Percentiles rank a stretch among this genome's conserved stretches.
These are phyloP conservation scores for Megaceryle torquata DNA, from an alignment of 2,113 vertebrate species.

Conservation along the genomic window DNA sequence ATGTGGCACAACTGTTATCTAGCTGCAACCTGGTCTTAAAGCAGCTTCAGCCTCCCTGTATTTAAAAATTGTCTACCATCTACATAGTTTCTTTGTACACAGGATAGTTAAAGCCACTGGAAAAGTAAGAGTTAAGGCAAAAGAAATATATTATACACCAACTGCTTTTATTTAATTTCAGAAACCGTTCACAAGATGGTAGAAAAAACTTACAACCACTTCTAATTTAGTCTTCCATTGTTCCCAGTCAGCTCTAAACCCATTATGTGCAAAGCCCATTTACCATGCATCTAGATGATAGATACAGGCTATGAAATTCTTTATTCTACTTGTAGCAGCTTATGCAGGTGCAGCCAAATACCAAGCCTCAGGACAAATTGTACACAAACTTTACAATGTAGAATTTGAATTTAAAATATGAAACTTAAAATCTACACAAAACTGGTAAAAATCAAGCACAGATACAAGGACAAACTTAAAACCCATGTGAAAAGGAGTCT, in stretches of 20 bases:
- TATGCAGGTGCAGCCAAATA: conserved; percentile 87
- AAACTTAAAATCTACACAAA: conserved; percentile 87
- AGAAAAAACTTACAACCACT: conserved; percentile 76
- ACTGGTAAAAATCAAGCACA: conserved; percentile 90
- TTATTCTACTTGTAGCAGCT: conserved; percentile 86
- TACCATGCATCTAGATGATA: conserved; percentile 90
- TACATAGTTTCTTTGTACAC: not conserved
- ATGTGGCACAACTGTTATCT: not conserved
- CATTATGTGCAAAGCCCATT: conserved; percentile 79
- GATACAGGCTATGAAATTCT: conserved; percentile 85
- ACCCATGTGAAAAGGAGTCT: conserved; percentile 77
- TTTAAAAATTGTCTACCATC: not conserved
- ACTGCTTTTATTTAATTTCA: conserved; percentile 80
- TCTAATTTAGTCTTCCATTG: conserved; percentile 73
- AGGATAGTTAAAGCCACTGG: conserved; percentile 46
- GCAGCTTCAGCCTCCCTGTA: not conserved
- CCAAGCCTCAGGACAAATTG: conserved; percentile 86
- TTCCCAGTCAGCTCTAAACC: conserved; percentile 77
- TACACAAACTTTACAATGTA: conserved; percentile 86
- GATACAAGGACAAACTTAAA: conserved; percentile 82
- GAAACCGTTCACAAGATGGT: conserved; percentile 81
- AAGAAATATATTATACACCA: conserved; percentile 76
- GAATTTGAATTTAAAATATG: conserved; percentile 85
- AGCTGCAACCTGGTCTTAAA: not conserved
- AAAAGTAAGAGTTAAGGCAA: conserved; percentile 70